phyloP scores from a whole-genome alignment of 2,888 invertebrate species.

The Hetaerina titia region DNA sequence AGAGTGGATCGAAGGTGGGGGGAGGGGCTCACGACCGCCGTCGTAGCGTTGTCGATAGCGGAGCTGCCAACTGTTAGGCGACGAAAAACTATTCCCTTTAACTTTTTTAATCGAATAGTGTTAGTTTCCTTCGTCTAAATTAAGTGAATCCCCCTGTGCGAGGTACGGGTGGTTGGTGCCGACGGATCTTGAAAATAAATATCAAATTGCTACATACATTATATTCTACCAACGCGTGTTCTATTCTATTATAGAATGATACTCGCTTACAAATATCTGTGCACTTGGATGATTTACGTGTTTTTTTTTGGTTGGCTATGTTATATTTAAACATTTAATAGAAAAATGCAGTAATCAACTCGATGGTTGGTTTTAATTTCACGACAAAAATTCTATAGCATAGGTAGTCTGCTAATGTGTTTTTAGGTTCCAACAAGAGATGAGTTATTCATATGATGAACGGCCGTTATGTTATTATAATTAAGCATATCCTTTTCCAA shows the following conservation, averaged over 20 bases:
- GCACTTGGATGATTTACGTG: too few relatives aligned
- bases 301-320: too few relatives aligned
- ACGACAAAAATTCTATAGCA: too few relatives aligned
- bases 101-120: not conserved
- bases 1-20: constrained; percentile 42
- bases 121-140: not conserved
- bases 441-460: too few relatives aligned
- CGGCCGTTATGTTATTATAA: too few relatives aligned
- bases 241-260: not conserved
- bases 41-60: constrained; percentile 58
- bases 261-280: too few relatives aligned
- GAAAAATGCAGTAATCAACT: too few relatives aligned
- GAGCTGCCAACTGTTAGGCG: constrained; percentile 23
- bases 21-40: not conserved
- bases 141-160: not conserved
- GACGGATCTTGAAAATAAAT: not conserved
- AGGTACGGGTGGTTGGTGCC: not conserved
- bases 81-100: constrained; percentile 50
- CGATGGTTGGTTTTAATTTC: too few relatives aligned
- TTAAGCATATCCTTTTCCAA: too few relatives aligned
- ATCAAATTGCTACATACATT: not conserved
- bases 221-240: not conserved
- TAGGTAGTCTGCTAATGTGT: too few relatives aligned
- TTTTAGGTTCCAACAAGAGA: too few relatives aligned
- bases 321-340: too few relatives aligned